Evolutionary conservation across 2,113 vertebrate species (phyloP), one percentile per base, ranked within the genome.

Genomic region (Gobio gobio): DNA sequence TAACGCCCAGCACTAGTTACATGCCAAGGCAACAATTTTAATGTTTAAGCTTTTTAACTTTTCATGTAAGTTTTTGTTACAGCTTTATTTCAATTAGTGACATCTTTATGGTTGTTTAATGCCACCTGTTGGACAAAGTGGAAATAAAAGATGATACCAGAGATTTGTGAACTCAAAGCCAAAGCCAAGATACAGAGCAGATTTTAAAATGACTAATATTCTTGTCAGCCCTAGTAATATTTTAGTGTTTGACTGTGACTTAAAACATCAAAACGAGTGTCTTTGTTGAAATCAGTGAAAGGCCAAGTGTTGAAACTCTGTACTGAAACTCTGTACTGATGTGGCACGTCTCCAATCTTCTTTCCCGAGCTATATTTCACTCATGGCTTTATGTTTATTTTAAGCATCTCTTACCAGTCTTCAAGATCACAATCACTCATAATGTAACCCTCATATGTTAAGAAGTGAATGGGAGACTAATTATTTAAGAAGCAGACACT

Each of bases 331-430:
- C 36, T 36, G 36, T 36, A 36, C 36, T 5, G 9, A 70, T 63
- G 66, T 86, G 87, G 84, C 80, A 70, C 8, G 1, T 3, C 63
- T 78, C 75, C 84, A 85, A 63, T 26, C 40, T 74, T 73, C 36
- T 59, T n/a, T n/a, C n/a, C 18, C 24, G n/a, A n/a, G 24, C 80
- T 79, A 20, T 77, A 49, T 40, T 49, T 72, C 43, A 79, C 76
- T 80, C 82, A 43, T 24, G 43, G 79, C 78, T 64, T 20, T 18
- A n/a, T 84, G 47, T 82, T 86, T 88, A 86, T 86, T 88, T 85
- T 82, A 82, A 85, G 78, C 56, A 54, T 18, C 49, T 81, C 68
- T 80, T 58, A 68, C 33, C 36, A 81, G 68, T n/a, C 74, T 75
- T 80, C 2, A 47, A 43, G 76, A 84, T 79, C 51, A 56, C 61